Base-by-base conservation (phyloP, 2,113 vertebrate species). In the Telmatochromis sp. region DNA sequence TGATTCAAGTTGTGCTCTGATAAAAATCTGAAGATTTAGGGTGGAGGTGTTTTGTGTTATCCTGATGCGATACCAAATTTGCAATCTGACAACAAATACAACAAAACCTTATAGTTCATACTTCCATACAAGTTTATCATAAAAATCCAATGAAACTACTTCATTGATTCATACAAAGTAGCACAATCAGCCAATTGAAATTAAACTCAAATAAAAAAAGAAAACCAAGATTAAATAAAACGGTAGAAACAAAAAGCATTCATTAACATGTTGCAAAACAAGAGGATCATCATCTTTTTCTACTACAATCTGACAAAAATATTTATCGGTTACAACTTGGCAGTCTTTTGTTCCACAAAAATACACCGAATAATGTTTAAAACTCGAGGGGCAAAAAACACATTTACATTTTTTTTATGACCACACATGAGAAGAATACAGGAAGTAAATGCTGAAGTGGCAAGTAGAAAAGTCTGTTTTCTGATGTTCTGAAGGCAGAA, bases 101-200 rank as follows among this genome's bases (percentile, higher is more conserved):
- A 33, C 47, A 53, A 14, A 68, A 88, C 81, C 40, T 45, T 45
- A 26, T 40, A 47, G 31, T 57, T 91, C 73, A 86, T 92, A 94
- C 89, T 95, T 93, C 92, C 91, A 92, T 92, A 95, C 93, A 95
- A 94, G 93, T 97, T 96, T 96, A 96, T 96, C 95, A 96, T 96
- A 96, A 96, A 96, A 96, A 96, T 93, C 94, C 89, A 93, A 95
- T 92, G 89, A 93, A 87, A 92, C 81, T 83, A 87, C 50, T 81
- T 94, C 89, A 92, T 85, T 79, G 87, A 92, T 87, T 95, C 85
- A 93, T 96, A 96, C 95, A 96, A 96, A 96, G 91, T 91, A 86
- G 87, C 85, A 93, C 58, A 90, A 78, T 92, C 86, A 90, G 86
- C 94, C 88, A 93, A 94, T 91, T 92, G 79, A 95, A 94, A 83